A percentile compares a stretch with the other conserved stretches of the same genome.
phyloP scores from a whole-genome alignment of 2,888 invertebrate species.

The Graphium colonna region DNA sequence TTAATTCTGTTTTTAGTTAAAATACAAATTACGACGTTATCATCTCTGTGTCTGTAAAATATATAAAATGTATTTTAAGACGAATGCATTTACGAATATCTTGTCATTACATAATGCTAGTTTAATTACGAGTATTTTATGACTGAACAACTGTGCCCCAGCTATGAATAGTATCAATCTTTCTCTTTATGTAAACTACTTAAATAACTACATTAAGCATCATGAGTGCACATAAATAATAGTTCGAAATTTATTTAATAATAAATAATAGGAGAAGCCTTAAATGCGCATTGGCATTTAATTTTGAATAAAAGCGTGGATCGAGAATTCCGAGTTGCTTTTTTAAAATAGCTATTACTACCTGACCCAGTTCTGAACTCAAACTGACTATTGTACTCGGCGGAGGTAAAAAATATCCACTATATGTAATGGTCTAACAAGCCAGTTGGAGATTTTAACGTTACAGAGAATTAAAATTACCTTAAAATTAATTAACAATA shows the following conservation, averaged over 20 bases:
- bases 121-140: too few relatives aligned
- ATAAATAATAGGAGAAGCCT: neutral
- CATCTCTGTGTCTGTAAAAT: too few relatives aligned
- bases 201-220: too few relatives aligned
- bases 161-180: too few relatives aligned
- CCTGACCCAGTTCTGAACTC: neutral
- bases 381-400: neutral
- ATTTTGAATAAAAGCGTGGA: neutral
- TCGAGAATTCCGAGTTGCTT: neutral
- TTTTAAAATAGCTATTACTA: neutral
- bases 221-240: neutral
- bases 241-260: neutral
- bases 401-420: neutral
- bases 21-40: too few relatives aligned
- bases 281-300: neutral
- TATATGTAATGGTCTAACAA: neutral
- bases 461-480: neutral
- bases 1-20: too few relatives aligned
- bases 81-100: too few relatives aligned
- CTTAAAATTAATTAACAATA: neutral
- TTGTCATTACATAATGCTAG: too few relatives aligned
- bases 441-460: neutral
- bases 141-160: too few relatives aligned
- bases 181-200: too few relatives aligned
- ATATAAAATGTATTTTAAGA: too few relatives aligned